Conservation (phyloP, 2,888 invertebrate genomes). For the Cerceris rybyensis region DNA sequence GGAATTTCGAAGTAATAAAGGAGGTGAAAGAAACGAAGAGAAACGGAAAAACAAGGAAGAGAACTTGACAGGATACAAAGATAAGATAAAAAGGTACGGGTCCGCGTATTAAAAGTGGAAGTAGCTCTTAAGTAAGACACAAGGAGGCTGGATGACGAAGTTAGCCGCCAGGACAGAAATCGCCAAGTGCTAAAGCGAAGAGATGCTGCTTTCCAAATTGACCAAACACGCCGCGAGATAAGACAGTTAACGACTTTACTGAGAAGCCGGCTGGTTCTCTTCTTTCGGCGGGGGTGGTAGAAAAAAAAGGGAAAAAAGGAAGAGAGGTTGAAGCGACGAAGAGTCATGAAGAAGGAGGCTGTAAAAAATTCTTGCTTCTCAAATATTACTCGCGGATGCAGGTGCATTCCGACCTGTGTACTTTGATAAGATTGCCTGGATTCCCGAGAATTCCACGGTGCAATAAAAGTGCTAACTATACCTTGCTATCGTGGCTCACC, state of each 20-base stretch:
- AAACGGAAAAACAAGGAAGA: neutral
- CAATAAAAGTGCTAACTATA: conserved; percentile 1
- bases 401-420: conserved; percentile 39
- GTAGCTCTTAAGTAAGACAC: conserved; percentile 59
- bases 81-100: conserved; percentile 63
- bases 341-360: conserved; percentile 46
- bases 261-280: conserved; percentile 19
- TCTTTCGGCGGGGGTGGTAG: conserved; percentile 2
- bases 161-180: conserved; percentile 44
- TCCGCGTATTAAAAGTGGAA: conserved; percentile 63
- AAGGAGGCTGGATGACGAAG: conserved; percentile 49
- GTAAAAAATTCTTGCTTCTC: conserved; percentile 56
- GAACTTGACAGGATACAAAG: conserved; percentile 11
- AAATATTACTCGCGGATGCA: conserved; percentile 60
- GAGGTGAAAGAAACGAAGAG: conserved; percentile 1
- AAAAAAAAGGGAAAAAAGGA: conserved; percentile 4
- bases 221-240: conserved; percentile 66
- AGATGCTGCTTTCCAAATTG: conserved; percentile 60
- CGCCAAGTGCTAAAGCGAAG: conserved; percentile 46
- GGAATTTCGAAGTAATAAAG: conserved; percentile 29
- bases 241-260: conserved; percentile 64
- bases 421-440: conserved; percentile 61
- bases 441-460: conserved; percentile 33
- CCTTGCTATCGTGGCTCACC: neutral
- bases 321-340: conserved; percentile 13